Evolutionary conservation across 2,888 invertebrate species (phyloP).

Genomic region (Pristionchus exspectatus): DNA sequence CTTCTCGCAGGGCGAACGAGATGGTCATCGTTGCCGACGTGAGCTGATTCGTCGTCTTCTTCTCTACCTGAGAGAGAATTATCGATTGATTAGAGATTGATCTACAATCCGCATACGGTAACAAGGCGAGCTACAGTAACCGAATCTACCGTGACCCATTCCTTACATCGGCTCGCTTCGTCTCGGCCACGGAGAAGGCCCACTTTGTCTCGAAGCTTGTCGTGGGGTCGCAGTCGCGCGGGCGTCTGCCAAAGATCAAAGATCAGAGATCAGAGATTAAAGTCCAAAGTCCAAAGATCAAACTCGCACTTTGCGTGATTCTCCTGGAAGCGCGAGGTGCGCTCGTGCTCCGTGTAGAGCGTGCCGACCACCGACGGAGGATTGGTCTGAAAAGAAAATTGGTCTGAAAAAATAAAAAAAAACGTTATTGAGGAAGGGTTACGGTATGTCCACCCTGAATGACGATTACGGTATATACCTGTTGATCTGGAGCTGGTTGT

Average conservation of each 20-base stretch:
- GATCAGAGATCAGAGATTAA: neutral
- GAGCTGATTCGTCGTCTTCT: conserved; percentile 45
- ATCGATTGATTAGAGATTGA: neutral
- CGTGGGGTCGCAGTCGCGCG: conserved; percentile 23
- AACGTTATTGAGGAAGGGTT: neutral
- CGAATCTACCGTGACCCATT: neutral
- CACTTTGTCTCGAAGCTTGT: conserved; percentile 43
- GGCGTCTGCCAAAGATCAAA: conserved; percentile 21
- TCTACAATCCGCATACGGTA: neutral
- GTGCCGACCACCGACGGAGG: conserved; percentile 23
- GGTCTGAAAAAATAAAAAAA: no score
- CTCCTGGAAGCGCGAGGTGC: conserved; percentile 25
- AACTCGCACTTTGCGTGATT: neutral
- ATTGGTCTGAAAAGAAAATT: neutral
- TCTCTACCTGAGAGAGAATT: conserved; percentile 15
- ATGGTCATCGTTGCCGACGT: conserved; percentile 45
- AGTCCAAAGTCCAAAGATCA: neutral
- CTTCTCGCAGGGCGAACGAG: conserved; percentile 35
- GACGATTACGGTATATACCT: conserved; percentile 9
- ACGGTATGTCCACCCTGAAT: neutral
- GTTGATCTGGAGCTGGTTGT: neutral
- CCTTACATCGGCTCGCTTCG: conserved; percentile 13
- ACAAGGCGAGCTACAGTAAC: neutral
- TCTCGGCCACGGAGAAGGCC: conserved; percentile 38
- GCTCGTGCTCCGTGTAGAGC: conserved; percentile 45